Percentiles rank a stretch among this genome's conserved stretches.
These are phyloP conservation scores for Epinotia nisella DNA, from an alignment of 2,888 invertebrate species.

Conservation along the genomic window DNA sequence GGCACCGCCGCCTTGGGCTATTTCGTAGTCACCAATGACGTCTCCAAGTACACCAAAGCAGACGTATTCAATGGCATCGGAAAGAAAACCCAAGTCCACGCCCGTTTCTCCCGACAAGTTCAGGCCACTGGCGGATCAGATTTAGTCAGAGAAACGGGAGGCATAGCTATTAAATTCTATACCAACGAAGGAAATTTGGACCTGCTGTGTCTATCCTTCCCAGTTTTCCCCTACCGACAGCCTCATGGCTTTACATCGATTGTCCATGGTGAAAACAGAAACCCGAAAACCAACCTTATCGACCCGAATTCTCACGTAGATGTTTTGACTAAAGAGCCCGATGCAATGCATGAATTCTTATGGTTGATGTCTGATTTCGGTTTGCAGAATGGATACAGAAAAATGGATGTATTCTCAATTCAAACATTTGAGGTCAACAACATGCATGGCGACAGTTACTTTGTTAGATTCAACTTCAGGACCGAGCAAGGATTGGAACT, in stretches of 20 bases:
- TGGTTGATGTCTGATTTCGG: conserved; percentile 25
- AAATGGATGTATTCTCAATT: conserved; percentile 95
- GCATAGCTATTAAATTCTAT: conserved; percentile 62
- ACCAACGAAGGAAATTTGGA: conserved; percentile 37
- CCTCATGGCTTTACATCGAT: background rate
- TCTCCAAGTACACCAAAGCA: conserved; percentile 83
- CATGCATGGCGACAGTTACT: conserved; percentile 85
- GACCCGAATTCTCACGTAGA: conserved; percentile 3
- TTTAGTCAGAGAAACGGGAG: conserved; percentile 57
- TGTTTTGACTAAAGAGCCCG: background rate
- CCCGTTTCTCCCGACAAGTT: conserved; percentile 83
- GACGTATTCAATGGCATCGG: conserved; percentile 82
- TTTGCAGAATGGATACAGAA: conserved; percentile 87
- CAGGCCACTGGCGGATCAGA: conserved; percentile 88
- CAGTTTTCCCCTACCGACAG: conserved; percentile 18
- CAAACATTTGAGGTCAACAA: conserved; percentile 94
- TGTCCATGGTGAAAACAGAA: conserved; percentile 6
- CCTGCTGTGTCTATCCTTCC: background rate
- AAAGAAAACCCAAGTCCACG: conserved; percentile 80
- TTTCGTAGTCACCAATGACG: conserved; percentile 91
- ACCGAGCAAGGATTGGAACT: conserved; percentile 93
- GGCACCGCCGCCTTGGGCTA: conserved; percentile 92
- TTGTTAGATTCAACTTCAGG: conserved; percentile 94
- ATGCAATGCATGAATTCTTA: background rate
- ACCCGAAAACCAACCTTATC: conserved; percentile 22